phyloP scores from a whole-genome alignment of 2,797 vertebrate genomes.

The Scyliorhinus canicula region DNA sequence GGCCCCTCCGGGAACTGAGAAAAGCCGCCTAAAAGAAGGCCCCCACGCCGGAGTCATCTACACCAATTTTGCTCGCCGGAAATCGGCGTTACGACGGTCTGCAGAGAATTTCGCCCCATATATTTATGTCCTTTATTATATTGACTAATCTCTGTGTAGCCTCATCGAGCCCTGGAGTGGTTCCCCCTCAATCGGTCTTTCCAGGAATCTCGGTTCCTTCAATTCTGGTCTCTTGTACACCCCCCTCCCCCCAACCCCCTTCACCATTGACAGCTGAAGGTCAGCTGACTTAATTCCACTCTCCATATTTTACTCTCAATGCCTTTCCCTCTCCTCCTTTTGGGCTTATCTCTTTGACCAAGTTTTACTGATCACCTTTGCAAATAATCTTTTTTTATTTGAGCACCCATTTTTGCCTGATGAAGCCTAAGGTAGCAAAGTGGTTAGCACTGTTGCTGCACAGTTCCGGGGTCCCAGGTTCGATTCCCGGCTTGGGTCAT shows the following conservation, averaged over 20 bases:
- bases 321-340: not conserved
- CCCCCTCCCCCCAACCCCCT: too few species aligned
- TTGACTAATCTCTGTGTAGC: not conserved
- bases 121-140: not conserved
- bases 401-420: not conserved
- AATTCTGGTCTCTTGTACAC: not conserved
- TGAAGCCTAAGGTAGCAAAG: too few species aligned
- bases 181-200: not conserved
- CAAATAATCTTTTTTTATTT: not conserved
- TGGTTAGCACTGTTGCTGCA: too few species aligned
- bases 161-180: not conserved
- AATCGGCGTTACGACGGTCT: too few species aligned
- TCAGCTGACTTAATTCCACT: not conserved
- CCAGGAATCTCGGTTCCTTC: not conserved
- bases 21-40: too few species aligned
- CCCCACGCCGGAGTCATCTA: too few species aligned
- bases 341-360: not conserved
- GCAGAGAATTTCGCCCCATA: too few species aligned
- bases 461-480: too few species aligned
- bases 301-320: not conserved
- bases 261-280: not conserved
- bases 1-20: too few species aligned
- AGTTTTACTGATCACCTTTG: not conserved
- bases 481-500: too few species aligned
- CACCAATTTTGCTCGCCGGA: too few species aligned